Percentiles rank a stretch among this genome's conserved stretches.
These are phyloP conservation scores for Trichoplusia ni DNA, from an alignment of 1,140 invertebrate genomes.

Conservation along the genomic window DNA sequence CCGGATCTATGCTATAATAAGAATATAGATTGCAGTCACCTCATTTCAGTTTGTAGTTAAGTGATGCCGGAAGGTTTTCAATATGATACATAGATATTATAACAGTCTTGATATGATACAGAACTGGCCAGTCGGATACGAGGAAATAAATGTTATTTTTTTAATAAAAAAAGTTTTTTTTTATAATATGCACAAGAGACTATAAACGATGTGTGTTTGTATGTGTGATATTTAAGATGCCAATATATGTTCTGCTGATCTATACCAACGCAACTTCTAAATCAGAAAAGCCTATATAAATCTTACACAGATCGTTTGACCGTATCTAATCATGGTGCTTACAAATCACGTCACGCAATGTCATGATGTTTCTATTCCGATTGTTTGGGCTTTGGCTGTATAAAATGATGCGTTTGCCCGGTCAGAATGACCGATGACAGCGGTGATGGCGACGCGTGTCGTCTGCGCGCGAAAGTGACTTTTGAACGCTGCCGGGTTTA, in stretches of 20 bases:
- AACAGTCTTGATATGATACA: too few relatives aligned
- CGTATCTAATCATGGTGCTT: slow-evolving; percentile 11
- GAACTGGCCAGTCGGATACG: too few relatives aligned
- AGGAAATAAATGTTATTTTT: too few relatives aligned
- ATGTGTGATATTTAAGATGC: too few relatives aligned
- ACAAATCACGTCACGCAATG: slow-evolving; percentile 21
- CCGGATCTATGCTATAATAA: slow-evolving; percentile 1
- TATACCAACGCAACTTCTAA: not conserved
- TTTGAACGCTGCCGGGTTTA: slow-evolving; percentile 6
- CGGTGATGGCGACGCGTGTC: not conserved
- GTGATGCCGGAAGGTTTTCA: too few relatives aligned
- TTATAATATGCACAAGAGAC: too few relatives aligned
- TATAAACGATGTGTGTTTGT: too few relatives aligned
- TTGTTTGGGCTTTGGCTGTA: slow-evolving; percentile 2
- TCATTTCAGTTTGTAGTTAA: not conserved
- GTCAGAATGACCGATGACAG: slow-evolving; percentile 17
- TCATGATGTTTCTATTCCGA: slow-evolving; percentile 20
- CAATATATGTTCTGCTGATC: not conserved
- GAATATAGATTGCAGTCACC: too few relatives aligned
- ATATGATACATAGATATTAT: too few relatives aligned
- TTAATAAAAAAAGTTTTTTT: too few relatives aligned
- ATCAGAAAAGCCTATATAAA: not conserved
- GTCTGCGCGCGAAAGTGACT: slow-evolving; percentile 1
- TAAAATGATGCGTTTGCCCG: not conserved
- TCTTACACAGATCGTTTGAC: slow-evolving; percentile 3